phyloP scores from a whole-genome alignment of 2,113 vertebrate genomes.

The Dascyllus trimaculatus region DNA sequence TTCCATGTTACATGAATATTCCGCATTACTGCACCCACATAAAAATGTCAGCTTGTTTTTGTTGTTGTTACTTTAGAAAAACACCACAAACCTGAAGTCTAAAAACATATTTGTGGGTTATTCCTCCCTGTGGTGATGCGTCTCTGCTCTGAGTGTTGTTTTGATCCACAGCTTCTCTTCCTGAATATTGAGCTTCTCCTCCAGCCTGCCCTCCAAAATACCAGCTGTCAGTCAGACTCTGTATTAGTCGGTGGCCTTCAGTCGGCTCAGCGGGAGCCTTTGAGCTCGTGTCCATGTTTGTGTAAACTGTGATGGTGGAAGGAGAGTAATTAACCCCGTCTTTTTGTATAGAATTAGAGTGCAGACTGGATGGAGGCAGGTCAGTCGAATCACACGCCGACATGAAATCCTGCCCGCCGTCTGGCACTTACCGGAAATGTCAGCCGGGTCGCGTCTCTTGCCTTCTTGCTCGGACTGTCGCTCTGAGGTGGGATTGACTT shows the following conservation, averaged over 20 bases:
- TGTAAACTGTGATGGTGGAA: slow-evolving; percentile 16
- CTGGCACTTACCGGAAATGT: not conserved
- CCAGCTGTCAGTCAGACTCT: slow-evolving; percentile 55
- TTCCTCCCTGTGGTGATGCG: not conserved
- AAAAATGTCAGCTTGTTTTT: not conserved
- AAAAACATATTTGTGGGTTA: not conserved
- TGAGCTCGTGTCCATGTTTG: slow-evolving; percentile 7
- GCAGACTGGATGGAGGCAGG: slow-evolving; percentile 3
- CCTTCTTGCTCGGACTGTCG: not conserved
- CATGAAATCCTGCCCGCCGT: not conserved
- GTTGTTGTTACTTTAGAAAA: not conserved
- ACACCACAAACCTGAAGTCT: not conserved
- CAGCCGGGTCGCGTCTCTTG: not conserved
- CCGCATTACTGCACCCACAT: not conserved
- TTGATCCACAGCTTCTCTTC: slow-evolving; percentile 5
- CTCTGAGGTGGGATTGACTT: slow-evolving; percentile 7
- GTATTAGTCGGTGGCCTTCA: slow-evolving; percentile 24
- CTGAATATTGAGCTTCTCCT: not conserved
- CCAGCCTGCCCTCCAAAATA: slow-evolving; percentile 41
- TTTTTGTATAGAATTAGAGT: not conserved
- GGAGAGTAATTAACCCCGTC: slow-evolving; percentile 22
- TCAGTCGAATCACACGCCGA: rapidly evolving
- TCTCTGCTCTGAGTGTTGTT: not conserved
- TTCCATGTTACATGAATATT: not conserved
- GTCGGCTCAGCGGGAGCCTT: slow-evolving; percentile 30